Conservation (phyloP, 1,140 invertebrate species). For the Drosophila nigrodunni region DNA sequence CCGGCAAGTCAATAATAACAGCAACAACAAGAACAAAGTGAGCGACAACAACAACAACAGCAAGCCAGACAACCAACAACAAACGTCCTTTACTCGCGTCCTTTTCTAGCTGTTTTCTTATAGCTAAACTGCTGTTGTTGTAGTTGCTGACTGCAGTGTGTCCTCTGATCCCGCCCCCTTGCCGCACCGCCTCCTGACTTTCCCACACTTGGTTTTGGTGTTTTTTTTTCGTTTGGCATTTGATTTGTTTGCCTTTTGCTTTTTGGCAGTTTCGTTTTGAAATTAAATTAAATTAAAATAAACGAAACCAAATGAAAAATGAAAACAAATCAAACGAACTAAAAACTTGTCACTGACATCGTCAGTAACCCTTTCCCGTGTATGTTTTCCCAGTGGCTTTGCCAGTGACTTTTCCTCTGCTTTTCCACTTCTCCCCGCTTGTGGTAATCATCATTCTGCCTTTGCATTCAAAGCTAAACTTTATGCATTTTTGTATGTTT, state of each 20-base stretch:
- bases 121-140: conserved; percentile 24
- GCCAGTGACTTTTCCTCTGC: neutral
- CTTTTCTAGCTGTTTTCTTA: conserved; percentile 9
- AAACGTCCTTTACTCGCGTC: conserved; percentile 19
- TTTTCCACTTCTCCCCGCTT: neutral
- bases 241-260: conserved; percentile 63
- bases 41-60: neutral
- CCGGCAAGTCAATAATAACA: conserved; percentile 45
- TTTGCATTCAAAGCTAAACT: neutral
- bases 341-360: conserved; percentile 42
- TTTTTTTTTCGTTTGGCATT: conserved; percentile 22
- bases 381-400: too few species aligned
- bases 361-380: conserved; percentile 2
- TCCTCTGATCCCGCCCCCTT: neutral
- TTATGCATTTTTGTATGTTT: neutral
- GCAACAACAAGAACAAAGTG: conserved; percentile 8
- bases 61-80: conserved; percentile 43
- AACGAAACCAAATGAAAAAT: conserved; percentile 52
- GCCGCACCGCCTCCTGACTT: neutral
- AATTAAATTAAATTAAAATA: conserved; percentile 77
- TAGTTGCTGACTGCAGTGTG: conserved; percentile 34
- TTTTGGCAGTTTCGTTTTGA: conserved; percentile 28
- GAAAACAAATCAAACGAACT: conserved; percentile 44
- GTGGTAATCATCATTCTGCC: neutral
- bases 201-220: neutral